Percentiles rank a stretch among this genome's conserved stretches.
Evolutionary conservation across 2,113 vertebrate species (phyloP).

Genomic region (Notechis scutatus): DNA sequence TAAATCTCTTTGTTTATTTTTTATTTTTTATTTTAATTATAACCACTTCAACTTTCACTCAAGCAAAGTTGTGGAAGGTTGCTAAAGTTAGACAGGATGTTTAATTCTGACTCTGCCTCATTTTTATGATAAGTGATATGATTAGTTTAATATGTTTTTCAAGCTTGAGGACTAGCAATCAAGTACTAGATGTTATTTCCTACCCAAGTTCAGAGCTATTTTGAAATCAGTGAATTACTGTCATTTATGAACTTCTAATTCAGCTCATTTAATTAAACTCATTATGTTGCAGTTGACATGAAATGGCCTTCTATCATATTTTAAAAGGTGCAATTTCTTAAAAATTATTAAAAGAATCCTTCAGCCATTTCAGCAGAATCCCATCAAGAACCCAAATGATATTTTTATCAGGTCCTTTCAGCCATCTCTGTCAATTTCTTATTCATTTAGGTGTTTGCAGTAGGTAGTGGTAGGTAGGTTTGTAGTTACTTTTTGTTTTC

Average conservation of each 20-base stretch:
- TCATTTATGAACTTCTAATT: background rate
- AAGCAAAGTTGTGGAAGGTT: background rate
- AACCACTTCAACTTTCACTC: background rate
- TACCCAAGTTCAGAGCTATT: conserved; percentile 3
- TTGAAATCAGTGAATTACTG: conserved; percentile 13
- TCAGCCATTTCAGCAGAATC: background rate
- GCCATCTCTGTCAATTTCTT: background rate
- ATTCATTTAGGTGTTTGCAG: background rate
- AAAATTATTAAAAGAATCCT: background rate
- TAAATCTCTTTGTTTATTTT: background rate
- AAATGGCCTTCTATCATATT: background rate
- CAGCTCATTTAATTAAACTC: background rate
- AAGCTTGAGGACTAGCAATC: background rate
- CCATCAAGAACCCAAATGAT: background rate
- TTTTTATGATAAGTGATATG: background rate
- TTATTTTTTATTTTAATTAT: background rate
- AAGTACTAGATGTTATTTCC: background rate
- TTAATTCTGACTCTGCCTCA: background rate
- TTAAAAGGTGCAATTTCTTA: conserved; percentile 34
- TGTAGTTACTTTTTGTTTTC: background rate
- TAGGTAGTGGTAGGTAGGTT: background rate
- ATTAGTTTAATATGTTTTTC: background rate
- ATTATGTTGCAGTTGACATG: background rate
- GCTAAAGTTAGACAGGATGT: background rate
- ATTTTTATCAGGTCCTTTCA: background rate